Evolutionary conservation across 2,797 vertebrate species (phyloP), one percentile per base, ranked within the genome.

Genomic region (Malurus leucopterus): DNA sequence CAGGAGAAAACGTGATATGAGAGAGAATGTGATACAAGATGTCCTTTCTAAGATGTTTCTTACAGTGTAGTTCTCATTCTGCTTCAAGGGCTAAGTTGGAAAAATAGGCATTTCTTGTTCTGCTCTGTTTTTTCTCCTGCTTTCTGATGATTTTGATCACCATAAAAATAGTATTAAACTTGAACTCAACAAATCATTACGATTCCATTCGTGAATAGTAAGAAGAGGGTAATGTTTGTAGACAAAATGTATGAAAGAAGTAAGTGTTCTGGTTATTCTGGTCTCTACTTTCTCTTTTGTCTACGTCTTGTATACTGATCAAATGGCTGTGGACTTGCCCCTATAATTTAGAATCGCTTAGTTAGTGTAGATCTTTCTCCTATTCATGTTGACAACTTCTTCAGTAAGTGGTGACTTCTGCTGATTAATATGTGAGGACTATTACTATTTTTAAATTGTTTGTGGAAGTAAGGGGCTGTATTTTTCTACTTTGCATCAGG

Each of bases 11-110:
- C 6, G 36, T 36, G 36, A 36, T 36, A 36, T 36, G 36, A 11
- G 36, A 36, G 26, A 44, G 27, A 53, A 32, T 0, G 0, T 30
- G 21, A 9, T 44, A 16, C 0, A 6, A 78, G 43, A 16, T 61
- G 30, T 38, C 24, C 19, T 49, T 74, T 76, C 70, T 21, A 13
- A 55, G 8, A 29, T 63, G 13, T 57, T 92, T 91, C 34, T 63
- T 53, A 20, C 7, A 15, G 16, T 63, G 29, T 61, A 5, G 0
- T 58, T 91, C 11, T 54, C 22, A 23, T 65, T 82, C 10, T 49
- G 15, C 27, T 82, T 88, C 67, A 53, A 38, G 72, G 29, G 24
- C 4, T 4, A 58, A 29, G 20, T 54, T 38, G 29, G 15, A 32
- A 71, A 43, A 61, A 53, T 3, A 5, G 51, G 5, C 10, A 16